Evolutionary conservation across 2,797 vertebrate genomes (phyloP), one percentile per base, ranked within the genome.

Genomic region (Sitta carolinensis): DNA sequence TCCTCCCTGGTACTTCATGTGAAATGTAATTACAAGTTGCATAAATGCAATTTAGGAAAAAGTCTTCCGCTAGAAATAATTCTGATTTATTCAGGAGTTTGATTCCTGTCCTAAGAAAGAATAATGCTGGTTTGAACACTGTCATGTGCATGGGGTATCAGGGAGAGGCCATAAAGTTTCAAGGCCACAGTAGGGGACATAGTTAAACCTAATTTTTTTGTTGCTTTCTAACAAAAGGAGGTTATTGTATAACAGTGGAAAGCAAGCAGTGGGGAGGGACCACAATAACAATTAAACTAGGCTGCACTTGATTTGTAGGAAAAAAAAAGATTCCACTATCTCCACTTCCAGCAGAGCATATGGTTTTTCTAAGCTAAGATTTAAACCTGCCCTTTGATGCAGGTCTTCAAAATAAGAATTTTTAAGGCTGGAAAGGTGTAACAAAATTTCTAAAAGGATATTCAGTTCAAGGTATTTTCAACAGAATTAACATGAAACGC

Each of bases 1-100:
- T 86, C 70, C 87, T 82, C 30, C 62, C 55, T 58, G 70, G 36
- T 70, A 54, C 52, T 79, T 59, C 59, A 23, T 42, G 51, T 40
- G 67, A 94, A 89, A 94, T 88, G 68, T 82, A 94, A 91, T 91
- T 92, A 94, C 55, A 62, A 74, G 50, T 59, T 84, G 50, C 83
- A 70, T 75, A 90, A 93, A 91, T 79, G 62, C 67, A 77, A 87
- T 91, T 93, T 94, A 95, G 87, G 52, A 54, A 70, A 47, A 81
- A 61, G 11, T 85, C 52, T 78, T 69, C 18, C 54, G 57, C 59
- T 75, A 63, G 63, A 90, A 89, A 58, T 81, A 76, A 79, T 81
- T 91, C 36, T 64, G 54, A 80, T 90, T 82, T 90, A 74, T 88
- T 86, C 73, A 26, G 58, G 79, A 82, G 59, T 69, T 78, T 81